A percentile compares a stretch with the other conserved stretches of the same genome.
Conservation (phyloP, 2,113 vertebrate species). For the Alectura lathami region DNA sequence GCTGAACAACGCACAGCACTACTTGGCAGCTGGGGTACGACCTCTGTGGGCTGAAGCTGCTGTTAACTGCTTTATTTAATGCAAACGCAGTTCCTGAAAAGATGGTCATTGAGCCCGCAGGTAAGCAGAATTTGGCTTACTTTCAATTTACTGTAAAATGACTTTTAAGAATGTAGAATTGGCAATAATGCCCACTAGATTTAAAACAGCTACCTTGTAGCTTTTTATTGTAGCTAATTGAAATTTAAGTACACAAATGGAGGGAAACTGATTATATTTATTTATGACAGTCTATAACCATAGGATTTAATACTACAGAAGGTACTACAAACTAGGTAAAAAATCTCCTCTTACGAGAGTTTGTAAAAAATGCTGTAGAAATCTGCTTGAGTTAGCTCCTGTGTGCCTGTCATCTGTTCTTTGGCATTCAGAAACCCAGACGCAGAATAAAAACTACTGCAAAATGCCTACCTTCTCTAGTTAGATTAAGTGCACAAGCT, state of each 20-base stretch:
- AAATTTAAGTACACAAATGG: not conserved
- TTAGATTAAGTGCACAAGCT: constrained; percentile 60
- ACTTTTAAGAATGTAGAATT: not conserved
- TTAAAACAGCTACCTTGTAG: not conserved
- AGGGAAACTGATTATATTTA: not conserved
- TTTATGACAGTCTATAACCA: not conserved
- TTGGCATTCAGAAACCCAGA: constrained; percentile 11
- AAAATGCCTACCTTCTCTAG: constrained; percentile 55
- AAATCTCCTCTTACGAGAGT: not conserved
- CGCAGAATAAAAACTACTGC: not conserved
- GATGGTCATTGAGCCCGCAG: not conserved
- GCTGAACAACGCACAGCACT: not conserved
- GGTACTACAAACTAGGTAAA: not conserved
- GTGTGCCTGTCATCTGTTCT: constrained; percentile 9
- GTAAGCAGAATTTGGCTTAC: not conserved
- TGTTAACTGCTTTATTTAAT: not conserved
- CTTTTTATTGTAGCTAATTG: not conserved
- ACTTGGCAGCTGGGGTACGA: not conserved
- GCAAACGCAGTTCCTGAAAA: not conserved
- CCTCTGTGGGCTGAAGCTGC: not conserved
- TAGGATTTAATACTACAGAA: not conserved
- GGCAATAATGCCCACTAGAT: not conserved
- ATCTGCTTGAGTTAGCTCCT: not conserved
- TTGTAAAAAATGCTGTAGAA: not conserved
- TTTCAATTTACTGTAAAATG: not conserved